Evolutionary conservation across 2,113 vertebrate genomes (phyloP).

Genomic region (Gasterosteus aculeatus): DNA sequence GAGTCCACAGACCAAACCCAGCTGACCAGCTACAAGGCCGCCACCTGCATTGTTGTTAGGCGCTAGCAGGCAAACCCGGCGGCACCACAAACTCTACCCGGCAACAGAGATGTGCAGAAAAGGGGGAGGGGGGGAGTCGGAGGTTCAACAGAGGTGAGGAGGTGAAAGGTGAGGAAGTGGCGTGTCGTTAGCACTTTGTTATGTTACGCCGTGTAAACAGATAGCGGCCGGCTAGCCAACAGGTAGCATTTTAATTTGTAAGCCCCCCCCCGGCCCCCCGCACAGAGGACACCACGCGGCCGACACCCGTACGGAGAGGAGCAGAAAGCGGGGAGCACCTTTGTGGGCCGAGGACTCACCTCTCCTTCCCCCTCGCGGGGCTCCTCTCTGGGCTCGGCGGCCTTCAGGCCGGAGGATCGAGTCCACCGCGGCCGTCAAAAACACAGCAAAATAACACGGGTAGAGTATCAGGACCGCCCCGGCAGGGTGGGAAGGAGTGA

Average conservation of each 20-base stretch:
- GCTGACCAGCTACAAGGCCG: conserved; percentile 40
- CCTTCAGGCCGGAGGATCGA: conserved; percentile 55
- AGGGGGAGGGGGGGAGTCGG: neutral
- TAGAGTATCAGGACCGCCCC: conserved; percentile 55
- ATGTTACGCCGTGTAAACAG: conserved; percentile 52
- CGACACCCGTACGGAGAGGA: neutral
- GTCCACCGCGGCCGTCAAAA: conserved; percentile 65
- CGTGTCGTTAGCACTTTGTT: conserved; percentile 53
- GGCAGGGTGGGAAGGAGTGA: conserved; percentile 39
- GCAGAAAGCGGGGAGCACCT: conserved; percentile 25
- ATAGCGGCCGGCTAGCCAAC: conserved; percentile 39
- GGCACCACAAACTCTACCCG: conserved; percentile 62
- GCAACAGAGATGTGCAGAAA: conserved; percentile 58
- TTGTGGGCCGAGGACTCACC: conserved; percentile 71
- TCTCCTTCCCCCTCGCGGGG: conserved; percentile 18
- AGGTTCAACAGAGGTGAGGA: conserved; percentile 53
- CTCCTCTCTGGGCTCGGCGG: conserved; percentile 6
- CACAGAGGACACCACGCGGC: conserved; percentile 23
- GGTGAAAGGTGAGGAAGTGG: conserved; percentile 61
- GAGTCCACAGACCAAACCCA: conserved; percentile 24
- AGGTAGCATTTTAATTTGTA: conserved; percentile 35
- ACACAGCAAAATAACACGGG: conserved; percentile 49
- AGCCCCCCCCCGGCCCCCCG: conserved; percentile 38
- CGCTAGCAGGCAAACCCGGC: conserved; percentile 42
- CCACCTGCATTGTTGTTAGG: conserved; percentile 56